Evolutionary conservation across 2,113 vertebrate genomes (phyloP), one percentile per base, ranked within the genome.

Genomic region (Scomber japonicus): DNA sequence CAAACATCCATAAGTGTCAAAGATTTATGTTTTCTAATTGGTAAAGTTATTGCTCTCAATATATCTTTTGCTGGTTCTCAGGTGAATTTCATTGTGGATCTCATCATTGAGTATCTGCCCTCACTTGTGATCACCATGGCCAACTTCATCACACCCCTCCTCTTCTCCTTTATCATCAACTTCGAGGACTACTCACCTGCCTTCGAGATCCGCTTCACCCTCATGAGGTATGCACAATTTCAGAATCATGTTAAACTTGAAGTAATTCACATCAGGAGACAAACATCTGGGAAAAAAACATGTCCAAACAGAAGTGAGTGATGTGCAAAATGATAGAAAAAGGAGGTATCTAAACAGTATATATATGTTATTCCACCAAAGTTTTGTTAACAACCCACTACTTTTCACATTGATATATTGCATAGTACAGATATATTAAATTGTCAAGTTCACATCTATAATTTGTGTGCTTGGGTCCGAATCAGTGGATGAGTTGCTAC

Each of bases 71-170:
- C 13, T 68, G 35, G 16, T 62, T 15, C 75, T 45, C 81, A 94
- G 85, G 81, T 57, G 31, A 92, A 88, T 73, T 95, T 95, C 63
- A 81, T 93, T 4, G 14, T 94, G 73, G 96, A 95, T 77, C 95
- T 99, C 46, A 78, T 98, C 14, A 92, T 95, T 31, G 91, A 97
- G 71, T 99, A 99, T 83, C 91, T 99, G 1, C 98, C 98, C 11
- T 99, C 98, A 6, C 96, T 99, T 0, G 97, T 99, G 51, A 99
- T 99, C 92, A 98, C 98, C 0, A 3, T 96, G 88, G 97, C 96
- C 75, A 99, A 98, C 92, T 97, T 98, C 84, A 86, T 98, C 69
- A 96, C 95, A 5, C 97, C 97, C 0, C 70, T 95, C 27, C 94
- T 98, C 68, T 99, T 99, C 88, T 95, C 95, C 3, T 14, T 94